Conservation (phyloP, 2,797 vertebrate genomes). For the Channa striata region DNA sequence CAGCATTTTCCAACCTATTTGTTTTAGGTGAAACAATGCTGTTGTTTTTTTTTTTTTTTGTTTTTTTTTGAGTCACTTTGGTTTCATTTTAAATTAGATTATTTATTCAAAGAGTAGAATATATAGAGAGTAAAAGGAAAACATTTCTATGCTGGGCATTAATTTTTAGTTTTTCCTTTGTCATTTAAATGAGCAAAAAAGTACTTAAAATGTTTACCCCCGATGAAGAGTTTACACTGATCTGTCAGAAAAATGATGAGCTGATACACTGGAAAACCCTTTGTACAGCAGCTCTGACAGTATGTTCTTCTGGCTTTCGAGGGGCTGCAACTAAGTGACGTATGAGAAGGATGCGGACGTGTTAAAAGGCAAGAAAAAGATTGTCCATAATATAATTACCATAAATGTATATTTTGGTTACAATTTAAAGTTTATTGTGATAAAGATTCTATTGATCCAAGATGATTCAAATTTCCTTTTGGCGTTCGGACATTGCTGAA, state of each 20-base stretch:
- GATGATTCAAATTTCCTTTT: constrained; percentile 35
- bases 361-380: constrained; percentile 41
- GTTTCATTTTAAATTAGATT: constrained; percentile 47
- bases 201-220: constrained; percentile 69
- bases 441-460: constrained; percentile 53
- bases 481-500: constrained; percentile 38
- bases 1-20: constrained; percentile 46
- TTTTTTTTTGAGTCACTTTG: constrained; percentile 29
- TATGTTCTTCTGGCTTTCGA: constrained; percentile 14
- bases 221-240: constrained; percentile 74
- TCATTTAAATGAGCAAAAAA: constrained; percentile 47
- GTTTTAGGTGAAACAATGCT: constrained; percentile 33
- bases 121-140: constrained; percentile 18
- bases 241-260: constrained; percentile 46
- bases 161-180: constrained; percentile 24
- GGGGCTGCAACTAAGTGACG: constrained; percentile 34
- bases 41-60: constrained; percentile 16
- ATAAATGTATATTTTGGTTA: constrained; percentile 74
- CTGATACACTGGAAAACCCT: constrained; percentile 70
- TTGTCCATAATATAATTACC: constrained; percentile 48
- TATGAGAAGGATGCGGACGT: constrained; percentile 4
- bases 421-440: constrained; percentile 48
- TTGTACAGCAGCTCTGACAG: constrained; percentile 12
- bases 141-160: constrained; percentile 60
- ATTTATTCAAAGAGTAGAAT: constrained; percentile 58